These are phyloP conservation scores for human DNA, from an alignment of 2,113 vertebrate species.

Conservation along the genomic window GRCh38 chr2:212091501-212092000, in stretches of 20 bases:
- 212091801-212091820: background rate
- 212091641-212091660: background rate
- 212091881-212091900: background rate
- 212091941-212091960: background rate
- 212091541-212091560: background rate
- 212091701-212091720: background rate
- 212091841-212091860: conserved; percentile 24
- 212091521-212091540: background rate
- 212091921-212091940: background rate
- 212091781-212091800: background rate
- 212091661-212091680: background rate
- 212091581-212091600: background rate
- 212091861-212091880: conserved; percentile 12
- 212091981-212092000: background rate
- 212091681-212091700: background rate
- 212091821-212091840: background rate
- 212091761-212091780: background rate
- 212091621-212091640: background rate
- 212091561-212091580: background rate
- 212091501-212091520: background rate
- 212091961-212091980: background rate
- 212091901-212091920: background rate
- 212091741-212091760: background rate
- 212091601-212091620: background rate
- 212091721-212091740: background rate